Conservation (phyloP, 2,888 invertebrate species). For the Gisinianus flammeolus region DNA sequence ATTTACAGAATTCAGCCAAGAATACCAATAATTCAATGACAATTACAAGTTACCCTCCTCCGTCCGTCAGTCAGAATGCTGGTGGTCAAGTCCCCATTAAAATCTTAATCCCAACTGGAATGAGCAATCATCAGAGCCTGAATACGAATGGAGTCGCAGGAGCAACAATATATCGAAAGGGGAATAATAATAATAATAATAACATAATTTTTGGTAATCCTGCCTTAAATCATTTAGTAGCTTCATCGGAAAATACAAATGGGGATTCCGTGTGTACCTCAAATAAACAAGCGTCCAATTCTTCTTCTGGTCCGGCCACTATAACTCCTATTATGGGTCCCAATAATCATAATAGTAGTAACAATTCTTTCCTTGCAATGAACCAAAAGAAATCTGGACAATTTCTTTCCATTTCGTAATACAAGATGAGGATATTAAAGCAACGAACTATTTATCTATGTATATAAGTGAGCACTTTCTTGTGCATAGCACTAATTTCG, state of each 20-base stretch:
- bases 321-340: neutral
- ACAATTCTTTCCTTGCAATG: neutral
- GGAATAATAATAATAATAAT: neutral
- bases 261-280: neutral
- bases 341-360: neutral
- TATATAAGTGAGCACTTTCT: neutral
- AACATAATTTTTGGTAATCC: neutral
- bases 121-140: neutral
- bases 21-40: constrained; percentile 15
- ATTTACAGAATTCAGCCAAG: constrained; percentile 41
- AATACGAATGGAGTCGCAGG: neutral
- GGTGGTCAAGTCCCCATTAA: constrained; percentile 40
- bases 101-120: constrained; percentile 21
- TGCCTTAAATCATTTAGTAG: neutral
- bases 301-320: neutral
- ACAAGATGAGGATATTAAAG: neutral
- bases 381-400: neutral
- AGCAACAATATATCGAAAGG: neutral
- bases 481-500: no score
- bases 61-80: constrained; percentile 22
- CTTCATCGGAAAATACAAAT: no score
- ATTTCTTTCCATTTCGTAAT: neutral
- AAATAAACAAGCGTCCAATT: neutral
- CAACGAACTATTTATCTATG: neutral
- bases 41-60: constrained; percentile 21